Percentiles rank a stretch among this genome's conserved stretches.
Evolutionary conservation across 2,797 vertebrate species (phyloP).

Genomic region (Chelmon rostratus): DNA sequence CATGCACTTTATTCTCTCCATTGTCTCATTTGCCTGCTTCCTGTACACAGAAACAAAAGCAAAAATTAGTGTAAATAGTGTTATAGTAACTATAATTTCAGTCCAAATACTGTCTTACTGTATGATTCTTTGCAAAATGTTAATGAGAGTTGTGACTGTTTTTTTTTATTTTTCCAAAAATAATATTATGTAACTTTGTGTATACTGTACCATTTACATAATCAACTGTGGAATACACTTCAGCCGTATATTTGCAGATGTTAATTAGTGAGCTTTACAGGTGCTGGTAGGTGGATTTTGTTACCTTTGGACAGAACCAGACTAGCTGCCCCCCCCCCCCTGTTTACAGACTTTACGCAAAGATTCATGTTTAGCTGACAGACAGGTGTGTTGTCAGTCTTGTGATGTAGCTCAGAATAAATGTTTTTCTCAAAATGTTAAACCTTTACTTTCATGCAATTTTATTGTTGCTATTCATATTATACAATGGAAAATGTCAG

Average conservation of each 20-base stretch:
- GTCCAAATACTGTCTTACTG: neutral
- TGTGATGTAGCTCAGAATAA: neutral
- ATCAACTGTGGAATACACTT: too few species aligned
- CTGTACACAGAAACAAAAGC: neutral
- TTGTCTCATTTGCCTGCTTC: conserved; percentile 14
- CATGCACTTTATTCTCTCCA: conserved; percentile 5
- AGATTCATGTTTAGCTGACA: too few species aligned
- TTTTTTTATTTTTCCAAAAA: too few species aligned
- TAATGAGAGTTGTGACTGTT: too few species aligned
- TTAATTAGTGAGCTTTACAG: neutral
- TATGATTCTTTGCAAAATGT: neutral
- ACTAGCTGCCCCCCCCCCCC: too few species aligned
- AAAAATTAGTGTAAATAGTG: neutral
- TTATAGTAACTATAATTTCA: neutral
- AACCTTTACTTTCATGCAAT: neutral
- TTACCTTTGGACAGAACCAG: neutral
- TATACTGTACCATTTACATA: neutral
- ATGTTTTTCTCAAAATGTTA: neutral
- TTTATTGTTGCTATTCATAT: neutral
- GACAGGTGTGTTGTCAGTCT: too few species aligned
- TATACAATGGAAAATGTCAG: neutral
- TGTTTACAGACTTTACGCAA: neutral
- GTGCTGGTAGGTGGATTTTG: neutral
- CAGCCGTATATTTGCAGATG: conserved; percentile 1
- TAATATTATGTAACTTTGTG: too few species aligned